Conservation (phyloP, 2,888 invertebrate species). For the Tetanocera ferruginea region DNA sequence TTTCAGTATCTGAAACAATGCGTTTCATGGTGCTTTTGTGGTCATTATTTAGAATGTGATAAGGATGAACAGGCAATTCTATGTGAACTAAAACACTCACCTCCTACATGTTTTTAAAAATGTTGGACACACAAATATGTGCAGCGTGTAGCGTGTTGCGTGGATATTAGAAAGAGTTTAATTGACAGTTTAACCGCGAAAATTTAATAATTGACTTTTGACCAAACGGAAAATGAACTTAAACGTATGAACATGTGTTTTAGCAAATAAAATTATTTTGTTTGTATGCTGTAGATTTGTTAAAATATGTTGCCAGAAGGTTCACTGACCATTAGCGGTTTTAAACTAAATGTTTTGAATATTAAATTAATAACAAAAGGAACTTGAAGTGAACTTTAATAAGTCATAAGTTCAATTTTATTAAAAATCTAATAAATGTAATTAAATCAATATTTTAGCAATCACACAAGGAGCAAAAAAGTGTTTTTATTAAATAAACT, state of each 20-base stretch:
- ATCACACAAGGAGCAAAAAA: no score
- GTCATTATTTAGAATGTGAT: neutral
- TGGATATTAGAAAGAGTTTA: constrained; percentile 14
- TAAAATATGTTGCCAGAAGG: neutral
- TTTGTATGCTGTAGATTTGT: neutral
- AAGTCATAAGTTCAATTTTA: no score
- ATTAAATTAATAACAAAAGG: no score
- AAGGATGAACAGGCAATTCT: neutral
- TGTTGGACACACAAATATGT: neutral
- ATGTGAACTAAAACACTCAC: neutral
- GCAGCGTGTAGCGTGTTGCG: neutral
- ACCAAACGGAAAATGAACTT: constrained; percentile 2
- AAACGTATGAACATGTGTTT: neutral
- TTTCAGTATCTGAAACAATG: constrained; percentile 18
- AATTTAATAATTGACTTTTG: constrained; percentile 31
- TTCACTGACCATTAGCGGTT: neutral
- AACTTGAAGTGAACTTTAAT: no score
- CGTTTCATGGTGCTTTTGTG: neutral
- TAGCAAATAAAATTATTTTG: neutral
- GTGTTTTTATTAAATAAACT: no score
- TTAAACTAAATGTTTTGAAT: neutral
- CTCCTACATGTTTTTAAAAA: neutral
- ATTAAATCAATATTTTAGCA: no score
- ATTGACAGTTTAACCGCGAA: constrained; percentile 30
- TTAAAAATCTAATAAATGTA: no score